Conservation (phyloP, 2,113 vertebrate genomes). For the Peromyscus leucopus region DNA sequence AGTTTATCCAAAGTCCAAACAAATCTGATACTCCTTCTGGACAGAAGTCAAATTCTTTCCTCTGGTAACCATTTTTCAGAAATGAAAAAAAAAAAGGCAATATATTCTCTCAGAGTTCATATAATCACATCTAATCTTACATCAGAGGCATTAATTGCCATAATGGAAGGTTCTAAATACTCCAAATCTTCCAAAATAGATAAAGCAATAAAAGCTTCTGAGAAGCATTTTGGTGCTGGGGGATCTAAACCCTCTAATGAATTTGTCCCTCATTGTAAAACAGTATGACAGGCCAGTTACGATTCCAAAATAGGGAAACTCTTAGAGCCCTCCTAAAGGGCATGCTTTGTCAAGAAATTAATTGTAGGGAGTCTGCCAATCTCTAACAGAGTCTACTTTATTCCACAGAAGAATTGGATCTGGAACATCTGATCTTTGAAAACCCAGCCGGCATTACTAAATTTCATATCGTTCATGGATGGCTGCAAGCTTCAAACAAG, state of each 20-base stretch:
- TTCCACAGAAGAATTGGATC: slow-evolving; percentile 63
- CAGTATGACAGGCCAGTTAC: not conserved
- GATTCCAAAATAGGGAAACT: slow-evolving; percentile 61
- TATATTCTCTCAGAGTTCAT: slow-evolving; percentile 63
- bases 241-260: slow-evolving; percentile 53
- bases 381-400: slow-evolving; percentile 64
- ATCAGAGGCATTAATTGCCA: slow-evolving; percentile 49
- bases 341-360: slow-evolving; percentile 48
- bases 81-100: slow-evolving; percentile 56
- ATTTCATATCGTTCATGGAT: slow-evolving; percentile 54
- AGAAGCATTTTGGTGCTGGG: slow-evolving; percentile 32
- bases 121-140: slow-evolving; percentile 67
- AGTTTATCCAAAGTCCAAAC: slow-evolving; percentile 80
- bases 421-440: slow-evolving; percentile 65
- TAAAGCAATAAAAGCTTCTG: slow-evolving; percentile 70
- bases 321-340: slow-evolving; percentile 39
- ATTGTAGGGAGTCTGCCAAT: slow-evolving; percentile 59
- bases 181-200: slow-evolving; percentile 66
- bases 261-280: slow-evolving; percentile 45
- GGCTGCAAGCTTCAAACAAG: slow-evolving; percentile 9
- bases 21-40: slow-evolving; percentile 77
- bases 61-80: slow-evolving; percentile 73
- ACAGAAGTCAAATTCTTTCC: slow-evolving; percentile 75
- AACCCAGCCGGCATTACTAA: slow-evolving; percentile 60
- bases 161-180: slow-evolving; percentile 70